Percentiles rank a stretch among this genome's conserved stretches.
phyloP scores from a whole-genome alignment of 2,888 invertebrate genomes.

The Agriopis marginaria region DNA sequence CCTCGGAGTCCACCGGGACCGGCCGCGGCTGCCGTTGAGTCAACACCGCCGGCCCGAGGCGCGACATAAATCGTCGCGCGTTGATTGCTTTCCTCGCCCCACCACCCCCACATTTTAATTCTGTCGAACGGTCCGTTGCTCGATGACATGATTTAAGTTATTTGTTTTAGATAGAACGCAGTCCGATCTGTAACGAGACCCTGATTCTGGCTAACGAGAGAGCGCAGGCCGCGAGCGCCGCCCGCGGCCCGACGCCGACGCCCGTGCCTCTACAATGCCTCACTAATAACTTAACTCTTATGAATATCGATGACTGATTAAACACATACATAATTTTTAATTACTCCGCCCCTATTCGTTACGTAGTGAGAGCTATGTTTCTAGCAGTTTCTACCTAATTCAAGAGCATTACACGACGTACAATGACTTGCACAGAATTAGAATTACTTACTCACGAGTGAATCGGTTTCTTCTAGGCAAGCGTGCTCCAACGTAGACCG shows the following conservation, averaged over 20 bases:
- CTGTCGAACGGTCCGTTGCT: constrained; percentile 50
- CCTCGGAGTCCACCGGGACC: background rate
- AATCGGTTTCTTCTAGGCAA: too few species aligned
- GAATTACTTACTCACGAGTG: too few species aligned
- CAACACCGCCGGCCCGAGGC: constrained; percentile 36
- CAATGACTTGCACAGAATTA: too few species aligned
- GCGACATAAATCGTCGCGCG: constrained; percentile 70
- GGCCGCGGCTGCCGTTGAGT: constrained; percentile 2
- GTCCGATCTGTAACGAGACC: constrained; percentile 66
- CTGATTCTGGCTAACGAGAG: constrained; percentile 50
- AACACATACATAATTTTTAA: constrained; percentile 57
- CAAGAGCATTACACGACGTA: too few species aligned
- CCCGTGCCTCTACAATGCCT: constrained; percentile 45
- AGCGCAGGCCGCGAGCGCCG: constrained; percentile 61
- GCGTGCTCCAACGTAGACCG: too few species aligned
- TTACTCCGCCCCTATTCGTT: constrained; percentile 30
- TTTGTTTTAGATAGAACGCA: constrained; percentile 74
- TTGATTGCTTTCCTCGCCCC: constrained; percentile 71
- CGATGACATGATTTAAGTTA: constrained; percentile 75
- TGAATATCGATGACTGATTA: constrained; percentile 58
- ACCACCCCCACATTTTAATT: constrained; percentile 60
- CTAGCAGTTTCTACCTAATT: background rate
- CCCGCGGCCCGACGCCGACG: constrained; percentile 41
- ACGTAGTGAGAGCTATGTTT: constrained; percentile 10
- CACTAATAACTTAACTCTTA: constrained; percentile 56